Evolutionary conservation across 1,140 invertebrate species (phyloP), one percentile per base, ranked within the genome.

Genomic region (Drosophila leontia): DNA sequence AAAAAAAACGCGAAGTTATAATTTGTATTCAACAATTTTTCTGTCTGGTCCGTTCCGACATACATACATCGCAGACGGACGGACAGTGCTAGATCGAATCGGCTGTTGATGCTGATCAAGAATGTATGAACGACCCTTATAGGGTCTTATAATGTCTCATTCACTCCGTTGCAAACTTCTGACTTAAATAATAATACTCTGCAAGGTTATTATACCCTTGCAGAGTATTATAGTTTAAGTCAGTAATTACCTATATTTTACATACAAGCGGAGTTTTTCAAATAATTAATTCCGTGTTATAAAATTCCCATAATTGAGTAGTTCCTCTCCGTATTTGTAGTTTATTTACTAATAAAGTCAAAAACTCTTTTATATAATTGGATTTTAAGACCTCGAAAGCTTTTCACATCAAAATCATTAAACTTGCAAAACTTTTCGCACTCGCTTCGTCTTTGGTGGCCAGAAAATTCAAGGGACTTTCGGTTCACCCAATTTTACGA

Each of bases 401-500:
- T 23, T 55, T 55, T 17, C 39, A 23, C 39, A 15, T n/a, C 13
- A 13, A 13, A 2, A 34, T n/a, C 19, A 35, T 64, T 69, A 42
- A 55, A 55, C 32, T 67, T 67, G 34, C 39, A 39, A 55, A 55
- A 47, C n/a, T 67, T 58, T 37, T 50, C 17, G 13, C 67, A 50
- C 19, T 48, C 19, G 17, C 9, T 35, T 44, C 17, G 13, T 7
- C n/a, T 13, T 32, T 23, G 53, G 19, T 59, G 7, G 4, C 19
- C 62, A 7, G 42, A 41, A 60, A 77, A 47, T 44, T 44, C 45
- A n/a, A 61, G 35, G 29, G 60, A 71, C 79, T 48, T 32, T 53
- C 45, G 35, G 60, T 76, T 81, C 79, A 70, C 64, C 53, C 72
- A 76, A 51, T 81, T 76, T 81, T 59, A 81, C 80, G 77, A 83